Evolutionary conservation across 2,113 vertebrate species (phyloP), one percentile per base, ranked within the genome.

Genomic region (Poeciliopsis turrubarensis): DNA sequence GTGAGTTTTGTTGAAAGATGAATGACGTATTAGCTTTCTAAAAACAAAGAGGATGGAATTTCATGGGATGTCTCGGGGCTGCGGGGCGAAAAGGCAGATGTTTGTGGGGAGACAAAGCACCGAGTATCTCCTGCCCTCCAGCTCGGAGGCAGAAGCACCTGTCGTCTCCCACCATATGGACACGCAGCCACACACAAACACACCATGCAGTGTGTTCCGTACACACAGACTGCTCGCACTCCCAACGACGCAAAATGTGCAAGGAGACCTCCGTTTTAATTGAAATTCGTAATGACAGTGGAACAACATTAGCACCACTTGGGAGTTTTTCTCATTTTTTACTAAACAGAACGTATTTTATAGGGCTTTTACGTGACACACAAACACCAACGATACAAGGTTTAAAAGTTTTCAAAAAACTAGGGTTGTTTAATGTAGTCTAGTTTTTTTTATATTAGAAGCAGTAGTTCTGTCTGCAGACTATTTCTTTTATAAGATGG

Each of bases 101-200:
- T 91, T 94, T 83, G 51, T 57, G 70, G 64, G 81, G 80, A 84
- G 90, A 92, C 89, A 92, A 92, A 91, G 84, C 57, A 66, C 78
- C 74, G 22, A n/a, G 72, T 65, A 80, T 85, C 83, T 89, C 79
- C 64, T 78, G 83, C 83, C 90, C 83, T 83, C 34, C 75, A 90
- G 89, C 86, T 85, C 14, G 72, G 80, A 76, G 84, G 82, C 82
- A 87, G 86, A 87, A 85, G 91, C 94, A 93, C 92, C 93, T 94
- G 94, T 93, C 88, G 79, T 72, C 68, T 79, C 86, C 79, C 74
- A 68, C 91, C 93, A 92, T 87, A 93, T 90, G 92, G 91, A 71
- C 71, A 51, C 72, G 81, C 72, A 34, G 77, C 75, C 79, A 70
- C 79, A 90, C 19, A 25, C 51, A n/a, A n/a, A 37, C 34, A 37